Percentiles rank a stretch among this genome's conserved stretches.
Conservation (phyloP, 2,113 vertebrate genomes). For the Gopherus evgoodei region DNA sequence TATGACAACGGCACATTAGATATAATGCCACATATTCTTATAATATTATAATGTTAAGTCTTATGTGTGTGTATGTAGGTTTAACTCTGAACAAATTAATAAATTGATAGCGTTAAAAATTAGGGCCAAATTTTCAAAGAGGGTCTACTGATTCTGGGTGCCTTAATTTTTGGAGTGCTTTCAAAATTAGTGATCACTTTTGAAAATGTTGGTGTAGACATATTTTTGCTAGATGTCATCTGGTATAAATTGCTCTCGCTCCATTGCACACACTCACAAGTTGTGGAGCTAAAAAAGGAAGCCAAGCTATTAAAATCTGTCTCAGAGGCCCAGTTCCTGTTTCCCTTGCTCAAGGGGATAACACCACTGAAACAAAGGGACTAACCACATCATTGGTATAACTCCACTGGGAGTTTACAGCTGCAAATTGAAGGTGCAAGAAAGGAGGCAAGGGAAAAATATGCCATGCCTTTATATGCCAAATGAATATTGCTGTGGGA, state of each 20-base stretch:
- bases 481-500: not conserved
- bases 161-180: not conserved
- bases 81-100: not conserved
- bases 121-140: not conserved
- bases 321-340: not conserved
- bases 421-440: not conserved
- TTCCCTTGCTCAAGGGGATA: not conserved
- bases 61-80: fast-evolving
- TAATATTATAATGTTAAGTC: fast-evolving
- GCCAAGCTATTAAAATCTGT: not conserved
- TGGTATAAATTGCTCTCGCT: fast-evolving
- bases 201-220: not conserved
- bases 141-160: fast-evolving
- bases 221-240: not conserved
- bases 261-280: not conserved
- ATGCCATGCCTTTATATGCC: not conserved
- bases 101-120: not conserved
- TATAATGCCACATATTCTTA: not conserved
- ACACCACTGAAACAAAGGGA: not conserved
- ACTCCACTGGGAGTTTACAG: not conserved
- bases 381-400: slow-evolving; percentile 3
- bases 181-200: not conserved
- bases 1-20: fast-evolving
- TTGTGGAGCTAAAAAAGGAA: fast-evolving
- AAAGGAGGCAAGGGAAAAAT: not conserved